Base-by-base conservation (phyloP, 2,113 vertebrate genomes). In the Gasterosteus nipponicus region DNA sequence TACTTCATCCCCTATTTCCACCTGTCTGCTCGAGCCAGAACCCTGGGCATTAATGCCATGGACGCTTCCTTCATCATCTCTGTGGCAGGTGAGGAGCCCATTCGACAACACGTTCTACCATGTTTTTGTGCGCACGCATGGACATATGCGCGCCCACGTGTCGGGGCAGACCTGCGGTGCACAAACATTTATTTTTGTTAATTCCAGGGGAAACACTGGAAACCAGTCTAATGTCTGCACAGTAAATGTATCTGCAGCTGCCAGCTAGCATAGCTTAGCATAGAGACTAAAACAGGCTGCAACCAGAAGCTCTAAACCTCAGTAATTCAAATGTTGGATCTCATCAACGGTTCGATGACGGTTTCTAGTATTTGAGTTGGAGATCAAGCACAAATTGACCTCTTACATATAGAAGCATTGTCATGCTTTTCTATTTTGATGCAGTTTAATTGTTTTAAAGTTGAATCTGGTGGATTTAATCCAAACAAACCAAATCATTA, bases 1-100 rank as follows among this genome's bases (percentile, higher is more conserved):
- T 98, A 98, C 80, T 96, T 98, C 22, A 94, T 98, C 84, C 96
- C 97, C 7, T 94, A 92, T 74, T 97, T 98, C 90, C 96, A 99
- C 86, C 90, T 98, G 71, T 96, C 95, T 42, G 96, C 97, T 0
- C 93, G 96, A 29, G 97, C 96, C 85, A 93, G 93, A 90, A 97
- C 92, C 0, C 82, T 98, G 86, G 95, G 94, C 26, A 94, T 97
- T 12, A 91, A 95, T 67, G 86, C 94, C 75, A 97, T 95, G 97
- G 95, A 98, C 4, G 96, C 96, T 38, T 97, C 97, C 6, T 96
- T 96, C 77, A 97, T 99, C 69, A 89, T 99, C 81, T 94, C 96
- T 49, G 91, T 95, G 64, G 96, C 96, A 77, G 96, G 97, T 98
- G 91, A 95, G 96, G 35, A 35, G 71, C 65, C 71, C 47, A 51